Percentiles rank a stretch among this genome's conserved stretches.
These are phyloP conservation scores for Sandelia bainsii DNA, from an alignment of 2,797 vertebrate species.

Conservation along the genomic window DNA sequence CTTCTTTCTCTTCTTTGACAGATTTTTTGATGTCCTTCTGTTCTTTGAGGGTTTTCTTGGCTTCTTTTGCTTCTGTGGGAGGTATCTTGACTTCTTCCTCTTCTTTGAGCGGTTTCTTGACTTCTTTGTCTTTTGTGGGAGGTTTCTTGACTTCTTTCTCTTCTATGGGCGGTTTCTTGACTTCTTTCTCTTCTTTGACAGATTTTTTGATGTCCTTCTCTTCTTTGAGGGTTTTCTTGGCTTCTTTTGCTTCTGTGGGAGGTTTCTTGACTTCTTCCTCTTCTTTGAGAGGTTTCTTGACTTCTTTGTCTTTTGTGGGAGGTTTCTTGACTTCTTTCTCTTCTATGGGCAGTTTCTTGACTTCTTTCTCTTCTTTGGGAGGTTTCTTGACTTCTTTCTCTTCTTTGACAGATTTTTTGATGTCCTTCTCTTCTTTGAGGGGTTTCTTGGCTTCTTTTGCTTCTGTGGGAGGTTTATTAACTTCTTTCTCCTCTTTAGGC, in stretches of 20 bases:
- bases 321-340: no score
- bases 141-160: background rate
- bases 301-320: no score
- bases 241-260: no score
- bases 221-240: background rate
- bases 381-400: no score
- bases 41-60: no score
- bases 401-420: no score
- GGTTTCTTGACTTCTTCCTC: background rate
- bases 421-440: no score
- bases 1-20: slow-evolving; percentile 3
- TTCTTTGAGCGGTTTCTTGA: slow-evolving; percentile 25
- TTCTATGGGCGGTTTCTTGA: slow-evolving; percentile 12
- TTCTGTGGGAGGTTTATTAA: no score
- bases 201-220: background rate
- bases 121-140: slow-evolving; percentile 46
- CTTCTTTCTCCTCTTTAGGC: background rate
- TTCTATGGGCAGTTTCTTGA: no score
- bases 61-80: no score
- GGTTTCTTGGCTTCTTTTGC: no score
- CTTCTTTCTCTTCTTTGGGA: no score
- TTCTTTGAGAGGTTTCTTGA: background rate
- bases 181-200: slow-evolving; percentile 3
- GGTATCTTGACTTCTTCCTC: background rate
- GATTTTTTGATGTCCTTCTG: background rate